Percentiles rank a stretch among this genome's conserved stretches.
phyloP scores from a whole-genome alignment of 2,797 vertebrate species.

The Stomatorhinus walkeri region DNA sequence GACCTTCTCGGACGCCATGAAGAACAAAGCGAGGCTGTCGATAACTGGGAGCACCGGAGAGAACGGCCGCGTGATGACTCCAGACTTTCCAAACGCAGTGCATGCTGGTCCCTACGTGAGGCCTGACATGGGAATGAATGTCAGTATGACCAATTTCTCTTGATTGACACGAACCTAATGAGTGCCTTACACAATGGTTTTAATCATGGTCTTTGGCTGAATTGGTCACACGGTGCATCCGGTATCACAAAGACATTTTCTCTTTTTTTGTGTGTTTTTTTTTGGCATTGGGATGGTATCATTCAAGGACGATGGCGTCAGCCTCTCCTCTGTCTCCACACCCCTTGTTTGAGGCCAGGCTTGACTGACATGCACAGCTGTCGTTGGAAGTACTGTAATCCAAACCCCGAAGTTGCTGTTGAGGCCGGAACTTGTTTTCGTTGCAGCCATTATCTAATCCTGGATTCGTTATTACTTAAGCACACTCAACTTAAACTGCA shows the following conservation, averaged over 20 bases:
- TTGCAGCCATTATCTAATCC: constrained; percentile 73
- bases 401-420: constrained; percentile 64
- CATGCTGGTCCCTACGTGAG: constrained; percentile 93
- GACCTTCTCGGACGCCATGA: constrained; percentile 90
- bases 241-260: constrained; percentile 74
- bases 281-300: constrained; percentile 63
- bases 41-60: constrained; percentile 92
- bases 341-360: constrained; percentile 58
- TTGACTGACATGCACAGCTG: constrained; percentile 71
- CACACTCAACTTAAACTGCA: constrained; percentile 83
- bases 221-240: constrained; percentile 75
- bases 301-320: constrained; percentile 53
- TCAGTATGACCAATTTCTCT: constrained; percentile 86
- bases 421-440: constrained; percentile 70
- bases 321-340: constrained; percentile 34
- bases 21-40: constrained; percentile 94
- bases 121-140: constrained; percentile 98
- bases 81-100: constrained; percentile 87
- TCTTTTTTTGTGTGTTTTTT: constrained; percentile 55
- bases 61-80: constrained; percentile 87
- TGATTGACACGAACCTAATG: constrained; percentile 80
- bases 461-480: constrained; percentile 87
- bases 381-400: constrained; percentile 64
- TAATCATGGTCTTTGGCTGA: constrained; percentile 37
- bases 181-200: constrained; percentile 83